These are phyloP conservation scores for Tubulanus polymorphus DNA, from an alignment of 2,888 invertebrate species.

Conservation along the genomic window DNA sequence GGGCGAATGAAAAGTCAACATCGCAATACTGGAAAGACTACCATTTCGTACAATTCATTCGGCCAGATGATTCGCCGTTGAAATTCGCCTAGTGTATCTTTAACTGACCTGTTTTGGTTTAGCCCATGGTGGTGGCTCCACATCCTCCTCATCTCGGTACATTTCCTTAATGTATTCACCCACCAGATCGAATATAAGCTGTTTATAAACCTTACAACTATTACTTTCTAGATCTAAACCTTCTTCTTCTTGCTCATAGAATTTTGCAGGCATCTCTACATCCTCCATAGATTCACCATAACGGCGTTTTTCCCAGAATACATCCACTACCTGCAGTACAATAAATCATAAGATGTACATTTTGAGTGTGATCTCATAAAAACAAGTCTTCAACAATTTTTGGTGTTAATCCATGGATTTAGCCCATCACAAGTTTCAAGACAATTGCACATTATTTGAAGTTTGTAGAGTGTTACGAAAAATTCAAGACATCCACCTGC, in stretches of 20 bases:
- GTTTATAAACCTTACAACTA: slow-evolving; percentile 41
- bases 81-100: slow-evolving; percentile 33
- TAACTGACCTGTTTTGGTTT: slow-evolving; percentile 47
- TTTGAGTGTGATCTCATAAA: too few species aligned
- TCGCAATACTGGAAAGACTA: background rate
- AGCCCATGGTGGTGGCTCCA: slow-evolving; percentile 58
- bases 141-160: slow-evolving; percentile 38
- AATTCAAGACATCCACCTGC: too few species aligned
- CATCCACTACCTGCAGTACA: slow-evolving; percentile 35
- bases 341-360: too few species aligned
- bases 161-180: slow-evolving; percentile 48
- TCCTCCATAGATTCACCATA: slow-evolving; percentile 37
- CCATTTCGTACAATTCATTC: background rate
- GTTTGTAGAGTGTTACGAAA: too few species aligned
- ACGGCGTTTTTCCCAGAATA: slow-evolving; percentile 38
- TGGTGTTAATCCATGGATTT: too few species aligned
- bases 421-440: too few species aligned
- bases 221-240: slow-evolving; percentile 22
- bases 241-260: slow-evolving; percentile 25
- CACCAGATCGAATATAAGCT: slow-evolving; percentile 48
- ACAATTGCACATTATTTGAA: too few species aligned
- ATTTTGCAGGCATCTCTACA: slow-evolving; percentile 29
- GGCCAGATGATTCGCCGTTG: slow-evolving; percentile 12
- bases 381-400: too few species aligned
- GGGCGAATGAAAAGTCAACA: too few species aligned